phyloP scores from a whole-genome alignment of 2,797 vertebrate genomes.

The Myotis vivesi region DNA sequence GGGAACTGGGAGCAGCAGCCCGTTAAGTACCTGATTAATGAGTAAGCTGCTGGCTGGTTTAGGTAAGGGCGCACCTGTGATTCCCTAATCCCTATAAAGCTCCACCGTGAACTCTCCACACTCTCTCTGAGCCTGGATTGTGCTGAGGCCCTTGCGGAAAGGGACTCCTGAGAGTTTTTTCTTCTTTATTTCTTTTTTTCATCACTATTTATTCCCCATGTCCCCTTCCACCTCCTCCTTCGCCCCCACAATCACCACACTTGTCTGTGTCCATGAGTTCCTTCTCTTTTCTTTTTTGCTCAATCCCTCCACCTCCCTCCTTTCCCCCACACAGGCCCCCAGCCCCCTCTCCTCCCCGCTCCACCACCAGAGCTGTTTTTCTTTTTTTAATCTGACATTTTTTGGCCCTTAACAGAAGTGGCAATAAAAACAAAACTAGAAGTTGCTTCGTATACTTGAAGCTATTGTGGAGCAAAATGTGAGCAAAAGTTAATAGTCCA shows the following conservation, averaged over 20 bases:
- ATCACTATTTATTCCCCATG: background rate
- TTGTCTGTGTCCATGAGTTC: background rate
- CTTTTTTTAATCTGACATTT: background rate
- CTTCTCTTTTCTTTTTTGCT: background rate
- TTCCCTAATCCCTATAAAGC: constrained; percentile 35
- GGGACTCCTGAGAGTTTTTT: background rate
- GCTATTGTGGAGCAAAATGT: background rate
- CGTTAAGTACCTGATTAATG: constrained; percentile 59
- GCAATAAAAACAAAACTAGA: background rate
- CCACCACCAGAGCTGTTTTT: background rate
- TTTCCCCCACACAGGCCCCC: no score
- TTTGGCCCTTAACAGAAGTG: background rate
- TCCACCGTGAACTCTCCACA: background rate
- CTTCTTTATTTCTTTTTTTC: background rate
- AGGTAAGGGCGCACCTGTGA: constrained; percentile 63
- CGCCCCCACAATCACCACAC: background rate
- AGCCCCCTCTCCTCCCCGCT: no score
- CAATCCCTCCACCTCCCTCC: background rate
- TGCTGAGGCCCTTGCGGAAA: background rate
- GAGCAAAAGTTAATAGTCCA: background rate
- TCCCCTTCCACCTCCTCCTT: background rate
- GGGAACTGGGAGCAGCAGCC: background rate
- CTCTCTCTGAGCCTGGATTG: background rate
- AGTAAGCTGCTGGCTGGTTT: constrained; percentile 41
- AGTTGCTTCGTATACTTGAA: background rate